Conservation (phyloP, 23 tunicate genomes). For the Styela clava region DNA sequence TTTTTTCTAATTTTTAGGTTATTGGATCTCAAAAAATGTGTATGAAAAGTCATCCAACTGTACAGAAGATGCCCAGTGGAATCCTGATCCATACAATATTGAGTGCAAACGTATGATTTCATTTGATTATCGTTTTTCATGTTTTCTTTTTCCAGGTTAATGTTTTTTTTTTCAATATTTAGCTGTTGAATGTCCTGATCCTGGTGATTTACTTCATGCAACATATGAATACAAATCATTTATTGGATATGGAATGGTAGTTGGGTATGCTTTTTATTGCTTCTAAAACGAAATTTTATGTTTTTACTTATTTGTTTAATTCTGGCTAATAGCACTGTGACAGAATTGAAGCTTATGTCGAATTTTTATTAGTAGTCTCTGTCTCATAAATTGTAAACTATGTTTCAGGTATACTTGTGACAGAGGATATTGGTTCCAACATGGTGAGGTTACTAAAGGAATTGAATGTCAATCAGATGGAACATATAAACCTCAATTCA, state of each 20-base stretch:
- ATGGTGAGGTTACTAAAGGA: slow-evolving; percentile 6
- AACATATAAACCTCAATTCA: slow-evolving; percentile 34
- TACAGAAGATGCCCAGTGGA: slow-evolving; percentile 46
- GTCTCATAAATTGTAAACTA: no score
- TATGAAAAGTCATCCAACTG: slow-evolving; percentile 28
- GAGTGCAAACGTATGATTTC: slow-evolving; percentile 30
- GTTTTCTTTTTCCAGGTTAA: neutral
- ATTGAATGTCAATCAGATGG: slow-evolving; percentile 46
- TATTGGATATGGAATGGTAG: slow-evolving; percentile 31
- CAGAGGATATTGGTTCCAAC: slow-evolving; percentile 30
- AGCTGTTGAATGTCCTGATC: slow-evolving; percentile 70
- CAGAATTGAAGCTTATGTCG: no score
- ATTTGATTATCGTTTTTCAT: neutral
- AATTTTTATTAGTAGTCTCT: no score
- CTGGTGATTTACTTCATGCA: slow-evolving; percentile 48
- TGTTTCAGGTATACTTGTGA: slow-evolving; percentile 59
- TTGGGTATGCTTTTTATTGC: slow-evolving; percentile 36
- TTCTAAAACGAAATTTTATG: no score
- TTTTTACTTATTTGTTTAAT: no score
- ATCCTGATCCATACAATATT: slow-evolving; percentile 43
- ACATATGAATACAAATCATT: slow-evolving; percentile 3
- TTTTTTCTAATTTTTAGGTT: slow-evolving; percentile 41
- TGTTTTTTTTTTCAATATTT: neutral
- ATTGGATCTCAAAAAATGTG: slow-evolving; percentile 35
- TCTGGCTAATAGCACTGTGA: no score